Evolutionary conservation across 1,140 invertebrate genomes (phyloP).

Genomic region (Medauroidea extradentata): DNA sequence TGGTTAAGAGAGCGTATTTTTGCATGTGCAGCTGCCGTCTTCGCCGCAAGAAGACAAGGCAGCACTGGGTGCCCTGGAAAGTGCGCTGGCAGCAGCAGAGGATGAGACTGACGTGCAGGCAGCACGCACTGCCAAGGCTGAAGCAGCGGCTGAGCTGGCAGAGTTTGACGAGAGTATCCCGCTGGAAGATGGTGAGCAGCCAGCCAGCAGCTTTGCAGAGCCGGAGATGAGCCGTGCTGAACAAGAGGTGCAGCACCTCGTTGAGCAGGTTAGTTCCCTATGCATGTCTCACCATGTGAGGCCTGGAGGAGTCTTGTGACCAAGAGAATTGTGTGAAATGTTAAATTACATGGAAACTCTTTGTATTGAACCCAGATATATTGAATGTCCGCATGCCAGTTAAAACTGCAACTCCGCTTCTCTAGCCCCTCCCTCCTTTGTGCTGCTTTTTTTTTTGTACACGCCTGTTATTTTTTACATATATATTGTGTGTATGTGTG

Average conservation of each 20-base stretch:
- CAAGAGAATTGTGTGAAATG: too few relatives aligned
- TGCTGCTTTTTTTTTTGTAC: too few relatives aligned
- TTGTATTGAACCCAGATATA: too few relatives aligned
- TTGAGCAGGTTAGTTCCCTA: constrained; percentile 66
- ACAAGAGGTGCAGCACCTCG: constrained; percentile 73
- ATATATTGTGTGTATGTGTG: too few relatives aligned
- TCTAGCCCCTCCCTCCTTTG: too few relatives aligned
- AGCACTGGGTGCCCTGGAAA: constrained; percentile 67
- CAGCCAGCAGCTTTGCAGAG: constrained; percentile 36
- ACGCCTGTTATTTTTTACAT: too few relatives aligned
- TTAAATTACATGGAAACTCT: too few relatives aligned
- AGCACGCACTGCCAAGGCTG: constrained; percentile 83
- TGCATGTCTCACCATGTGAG: too few relatives aligned
- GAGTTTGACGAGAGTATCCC: constrained; percentile 97
- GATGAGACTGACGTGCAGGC: constrained; percentile 93
- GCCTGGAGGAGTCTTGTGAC: too few relatives aligned
- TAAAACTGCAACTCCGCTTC: too few relatives aligned
- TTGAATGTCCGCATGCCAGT: too few relatives aligned
- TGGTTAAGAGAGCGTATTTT: too few relatives aligned
- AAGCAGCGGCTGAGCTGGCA: constrained; percentile 88
- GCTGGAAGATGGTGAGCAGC: constrained; percentile 63
- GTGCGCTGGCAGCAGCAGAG: constrained; percentile 84
- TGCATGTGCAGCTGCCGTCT: neutral
- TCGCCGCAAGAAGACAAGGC: constrained; percentile 50
- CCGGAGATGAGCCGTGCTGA: constrained; percentile 74